Evolutionary conservation across 2,888 invertebrate species (phyloP).

Genomic region (Amphipoea oculea): DNA sequence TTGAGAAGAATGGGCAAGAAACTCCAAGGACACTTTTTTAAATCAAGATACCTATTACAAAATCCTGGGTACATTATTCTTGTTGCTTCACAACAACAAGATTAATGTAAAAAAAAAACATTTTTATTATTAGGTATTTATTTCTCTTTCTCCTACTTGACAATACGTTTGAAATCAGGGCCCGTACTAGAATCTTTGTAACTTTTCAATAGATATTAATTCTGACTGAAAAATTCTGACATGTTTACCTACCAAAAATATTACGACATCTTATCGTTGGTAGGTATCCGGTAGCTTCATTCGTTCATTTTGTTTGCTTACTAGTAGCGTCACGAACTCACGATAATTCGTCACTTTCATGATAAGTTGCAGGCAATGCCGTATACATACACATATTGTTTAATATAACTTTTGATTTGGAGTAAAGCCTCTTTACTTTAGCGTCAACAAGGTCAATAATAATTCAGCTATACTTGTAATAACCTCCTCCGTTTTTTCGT

Average conservation of each 20-base stretch:
- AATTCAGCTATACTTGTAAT: background rate
- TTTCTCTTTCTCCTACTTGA: background rate
- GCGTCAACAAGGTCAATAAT: background rate
- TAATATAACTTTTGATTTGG: slow-evolving; percentile 27
- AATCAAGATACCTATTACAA: no score
- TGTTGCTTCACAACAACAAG: no score
- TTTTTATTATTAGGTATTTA: background rate
- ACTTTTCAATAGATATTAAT: background rate
- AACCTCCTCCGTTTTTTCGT: no score
- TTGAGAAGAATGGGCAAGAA: no score
- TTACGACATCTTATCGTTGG: background rate
- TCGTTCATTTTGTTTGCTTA: slow-evolving; percentile 19
- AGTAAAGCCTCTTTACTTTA: slow-evolving; percentile 15
- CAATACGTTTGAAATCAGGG: background rate
- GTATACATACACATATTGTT: slow-evolving; percentile 22
- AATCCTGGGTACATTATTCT: no score
- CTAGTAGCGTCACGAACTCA: background rate
- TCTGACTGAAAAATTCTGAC: background rate
- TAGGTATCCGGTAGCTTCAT: background rate
- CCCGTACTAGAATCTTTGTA: background rate
- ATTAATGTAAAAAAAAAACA: no score
- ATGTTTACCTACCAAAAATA: background rate
- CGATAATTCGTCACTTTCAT: slow-evolving; percentile 26
- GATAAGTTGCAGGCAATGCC: slow-evolving; percentile 14
- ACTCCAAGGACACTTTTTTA: no score